Conservation (phyloP, 2,113 vertebrate species). For the Aramus guarauna region DNA sequence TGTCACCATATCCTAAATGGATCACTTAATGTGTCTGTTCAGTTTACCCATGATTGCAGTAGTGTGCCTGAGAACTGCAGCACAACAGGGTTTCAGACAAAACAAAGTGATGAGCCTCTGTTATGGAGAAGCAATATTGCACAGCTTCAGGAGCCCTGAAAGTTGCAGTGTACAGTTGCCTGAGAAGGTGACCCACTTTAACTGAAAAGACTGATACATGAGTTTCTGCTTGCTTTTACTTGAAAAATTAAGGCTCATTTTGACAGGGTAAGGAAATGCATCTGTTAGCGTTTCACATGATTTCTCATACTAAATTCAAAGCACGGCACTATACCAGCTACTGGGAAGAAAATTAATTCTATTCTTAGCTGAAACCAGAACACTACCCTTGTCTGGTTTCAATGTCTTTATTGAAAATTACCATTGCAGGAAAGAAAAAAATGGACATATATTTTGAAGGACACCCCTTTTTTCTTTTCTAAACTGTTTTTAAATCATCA, state of each 20-base stretch:
- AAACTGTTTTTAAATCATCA: no score
- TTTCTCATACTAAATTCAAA: background rate
- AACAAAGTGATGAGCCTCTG: background rate
- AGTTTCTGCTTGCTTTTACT: background rate
- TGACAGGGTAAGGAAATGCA: background rate
- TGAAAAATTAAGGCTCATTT: background rate
- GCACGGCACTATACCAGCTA: no score
- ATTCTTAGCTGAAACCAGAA: no score
- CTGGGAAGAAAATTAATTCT: no score
- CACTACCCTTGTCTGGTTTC: no score
- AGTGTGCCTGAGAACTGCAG: background rate
- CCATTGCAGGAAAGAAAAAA: no score
- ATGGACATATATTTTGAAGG: no score
- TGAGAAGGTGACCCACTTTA: background rate
- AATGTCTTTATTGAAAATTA: no score
- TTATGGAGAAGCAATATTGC: background rate
- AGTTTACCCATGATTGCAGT: background rate
- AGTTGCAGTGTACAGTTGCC: background rate
- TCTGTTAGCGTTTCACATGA: background rate
- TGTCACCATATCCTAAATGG: background rate
- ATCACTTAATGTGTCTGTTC: background rate
- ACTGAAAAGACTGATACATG: background rate
- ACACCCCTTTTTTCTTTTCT: no score
- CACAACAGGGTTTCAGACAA: background rate
- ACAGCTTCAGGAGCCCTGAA: background rate